phyloP scores from a whole-genome alignment of 2,888 invertebrate species.

The Glyphotaelius pellucidus region DNA sequence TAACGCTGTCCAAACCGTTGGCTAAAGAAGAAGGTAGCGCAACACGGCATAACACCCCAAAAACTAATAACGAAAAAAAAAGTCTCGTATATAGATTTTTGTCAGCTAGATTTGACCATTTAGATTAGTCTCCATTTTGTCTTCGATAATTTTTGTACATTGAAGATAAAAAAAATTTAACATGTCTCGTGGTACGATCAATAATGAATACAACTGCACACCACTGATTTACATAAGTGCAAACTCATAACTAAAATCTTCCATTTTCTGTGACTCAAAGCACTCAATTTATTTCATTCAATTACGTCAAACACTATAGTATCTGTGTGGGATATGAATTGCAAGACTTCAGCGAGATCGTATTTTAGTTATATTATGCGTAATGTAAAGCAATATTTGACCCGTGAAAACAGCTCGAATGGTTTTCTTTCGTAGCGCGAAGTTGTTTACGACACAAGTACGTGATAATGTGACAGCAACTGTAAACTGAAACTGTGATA shows the following conservation, averaged over 20 bases:
- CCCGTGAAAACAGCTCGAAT: background rate
- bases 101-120: background rate
- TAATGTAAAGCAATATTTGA: background rate
- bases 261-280: background rate
- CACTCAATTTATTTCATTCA: background rate
- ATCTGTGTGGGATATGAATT: background rate
- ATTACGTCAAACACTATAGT: background rate
- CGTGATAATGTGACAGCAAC: background rate
- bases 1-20: too few species aligned
- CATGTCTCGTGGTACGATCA: background rate
- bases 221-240: background rate
- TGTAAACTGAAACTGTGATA: background rate
- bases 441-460: background rate
- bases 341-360: background rate
- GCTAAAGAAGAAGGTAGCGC: too few species aligned
- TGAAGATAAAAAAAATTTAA: background rate
- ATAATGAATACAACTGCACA: background rate
- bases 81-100: background rate
- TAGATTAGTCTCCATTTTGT: background rate
- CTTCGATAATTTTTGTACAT: background rate
- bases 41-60: too few species aligned
- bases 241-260: background rate
- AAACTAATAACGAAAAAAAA: too few species aligned
- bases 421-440: background rate
- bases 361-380: background rate